Base-by-base conservation (phyloP, 2,888 invertebrate species). In the Apotomis betuletana region DNA sequence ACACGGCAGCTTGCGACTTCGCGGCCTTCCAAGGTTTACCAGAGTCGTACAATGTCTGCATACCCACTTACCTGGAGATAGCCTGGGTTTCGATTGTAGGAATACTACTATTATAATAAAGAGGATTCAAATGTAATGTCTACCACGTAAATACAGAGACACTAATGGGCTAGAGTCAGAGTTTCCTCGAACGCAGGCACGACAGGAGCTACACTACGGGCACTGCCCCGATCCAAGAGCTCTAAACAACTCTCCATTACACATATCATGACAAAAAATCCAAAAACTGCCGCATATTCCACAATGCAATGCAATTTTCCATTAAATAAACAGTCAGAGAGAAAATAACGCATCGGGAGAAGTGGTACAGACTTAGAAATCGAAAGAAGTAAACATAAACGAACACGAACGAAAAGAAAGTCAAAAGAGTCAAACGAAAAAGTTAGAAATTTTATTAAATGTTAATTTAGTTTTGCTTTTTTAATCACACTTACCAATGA, bases 401-500 rank as follows among this genome's bases (percentile, higher is more conserved):
- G 69, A 77, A 77, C 74, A 72, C 68, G 70, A 76, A 78, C 74
- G 67, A 77, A 80, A 82, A 76, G 69, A 79, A 79, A 77, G 78
- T 70, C 81, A 84, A 85, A 84, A 85, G 82, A 83, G 85, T 83
- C 82, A 83, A 85, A 83, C 83, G 82, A 79, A 81, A 83, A 87
- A 87, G 82, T 86, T 78, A 88, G 88, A 91, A 91, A 86, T 92
- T 92, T 92, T 91, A 87, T 87, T 79, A 83, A 90, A 88, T 90
- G 87, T 89, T 90, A 92, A 90, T 93, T 92, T 92, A 92, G 85
- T 83, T 94, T 93, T 85, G 89, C 81, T 86, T 87, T 88, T 90
- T 93, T 92, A 90, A 85, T 89, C 90, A 95, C 95, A 97, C 97
- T 97, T 96, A 97, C 97, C 96, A 97, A 96, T 95, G 97, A 97